phyloP scores from a whole-genome alignment of 2,797 vertebrate species.

The Phataginus tetradactyla region DNA sequence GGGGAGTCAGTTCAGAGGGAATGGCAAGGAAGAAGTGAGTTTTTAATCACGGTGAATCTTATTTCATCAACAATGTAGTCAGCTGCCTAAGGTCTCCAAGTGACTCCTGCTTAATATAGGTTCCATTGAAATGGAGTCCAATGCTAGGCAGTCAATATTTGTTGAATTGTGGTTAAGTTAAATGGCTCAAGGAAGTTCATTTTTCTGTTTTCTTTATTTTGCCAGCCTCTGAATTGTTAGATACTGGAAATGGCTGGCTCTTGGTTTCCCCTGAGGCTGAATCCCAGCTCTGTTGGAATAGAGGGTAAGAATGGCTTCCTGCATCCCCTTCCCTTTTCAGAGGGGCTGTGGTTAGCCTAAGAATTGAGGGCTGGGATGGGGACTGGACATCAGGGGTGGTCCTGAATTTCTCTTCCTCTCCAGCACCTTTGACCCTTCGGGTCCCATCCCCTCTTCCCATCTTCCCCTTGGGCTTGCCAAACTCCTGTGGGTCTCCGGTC shows the following conservation, averaged over 20 bases:
- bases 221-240: neutral
- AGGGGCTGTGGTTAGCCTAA: neutral
- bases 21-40: neutral
- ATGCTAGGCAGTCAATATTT: neutral
- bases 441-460: neutral
- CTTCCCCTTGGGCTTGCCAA: neutral
- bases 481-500: fast-evolving
- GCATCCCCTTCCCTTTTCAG: no score
- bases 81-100: neutral
- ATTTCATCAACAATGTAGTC: neutral
- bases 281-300: neutral
- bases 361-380: neutral
- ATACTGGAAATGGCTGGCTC: neutral
- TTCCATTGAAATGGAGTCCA: neutral
- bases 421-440: neutral
- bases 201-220: slow-evolving; percentile 8
- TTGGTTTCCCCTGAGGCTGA: slow-evolving; percentile 10
- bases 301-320: neutral
- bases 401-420: neutral
- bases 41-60: neutral
- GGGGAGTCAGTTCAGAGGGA: neutral
- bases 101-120: neutral
- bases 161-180: slow-evolving; percentile 25
- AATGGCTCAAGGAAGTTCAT: neutral
- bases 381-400: fast-evolving